phyloP scores from a whole-genome alignment of 2,113 vertebrate species.

The Grantiella picta region DNA sequence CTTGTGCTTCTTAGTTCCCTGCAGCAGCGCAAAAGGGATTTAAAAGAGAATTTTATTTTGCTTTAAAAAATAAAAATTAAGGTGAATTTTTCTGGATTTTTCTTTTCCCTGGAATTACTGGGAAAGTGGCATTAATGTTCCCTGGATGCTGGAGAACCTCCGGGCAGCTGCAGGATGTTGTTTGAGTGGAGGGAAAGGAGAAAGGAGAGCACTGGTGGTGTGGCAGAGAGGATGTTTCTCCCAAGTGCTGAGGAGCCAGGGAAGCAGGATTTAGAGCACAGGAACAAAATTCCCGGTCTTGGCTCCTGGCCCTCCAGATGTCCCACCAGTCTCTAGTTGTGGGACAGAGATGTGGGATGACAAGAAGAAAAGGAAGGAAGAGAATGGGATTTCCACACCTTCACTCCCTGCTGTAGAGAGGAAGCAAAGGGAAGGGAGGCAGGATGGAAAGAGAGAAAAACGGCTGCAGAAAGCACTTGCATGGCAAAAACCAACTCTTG shows the following conservation, averaged over 20 bases:
- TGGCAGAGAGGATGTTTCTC: not conserved
- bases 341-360: not conserved
- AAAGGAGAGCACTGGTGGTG: not conserved
- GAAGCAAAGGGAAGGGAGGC: not conserved
- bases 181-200: not conserved
- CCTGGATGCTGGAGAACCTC: not conserved
- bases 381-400: not conserved
- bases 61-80: not conserved
- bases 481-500: fast-evolving
- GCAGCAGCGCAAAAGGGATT: not conserved
- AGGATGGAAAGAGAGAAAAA: not conserved
- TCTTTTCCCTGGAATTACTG: not conserved
- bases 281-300: fast-evolving
- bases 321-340: no score
- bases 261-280: not conserved
- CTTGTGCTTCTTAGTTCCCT: not conserved
- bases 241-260: fast-evolving
- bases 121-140: fast-evolving
- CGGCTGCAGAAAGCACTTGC: not conserved
- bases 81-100: not conserved
- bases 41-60: not conserved
- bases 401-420: fast-evolving
- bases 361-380: not conserved
- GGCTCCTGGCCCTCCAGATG: not conserved
- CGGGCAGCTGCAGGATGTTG: not conserved